phyloP scores from a whole-genome alignment of 2,797 vertebrate genomes.

The Artibeus jamaicensis region DNA sequence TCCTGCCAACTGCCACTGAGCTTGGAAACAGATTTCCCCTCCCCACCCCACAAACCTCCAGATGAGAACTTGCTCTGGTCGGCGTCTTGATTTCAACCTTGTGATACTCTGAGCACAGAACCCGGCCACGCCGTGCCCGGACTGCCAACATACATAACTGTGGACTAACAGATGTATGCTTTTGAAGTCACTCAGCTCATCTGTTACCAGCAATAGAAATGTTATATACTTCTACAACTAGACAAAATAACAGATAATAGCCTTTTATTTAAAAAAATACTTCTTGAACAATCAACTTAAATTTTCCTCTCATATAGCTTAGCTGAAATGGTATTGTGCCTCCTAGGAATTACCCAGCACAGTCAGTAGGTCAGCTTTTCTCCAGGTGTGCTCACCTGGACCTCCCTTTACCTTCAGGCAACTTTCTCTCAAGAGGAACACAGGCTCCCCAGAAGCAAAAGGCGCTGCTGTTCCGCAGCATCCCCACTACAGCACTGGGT shows the following conservation, averaged over 20 bases:
- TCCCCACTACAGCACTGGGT: background rate
- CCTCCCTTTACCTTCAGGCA: background rate
- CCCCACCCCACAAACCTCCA: background rate
- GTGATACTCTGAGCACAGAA: background rate
- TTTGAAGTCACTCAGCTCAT: background rate
- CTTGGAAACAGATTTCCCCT: background rate
- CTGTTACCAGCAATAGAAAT: background rate
- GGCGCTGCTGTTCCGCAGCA: background rate
- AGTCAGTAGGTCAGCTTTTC: background rate
- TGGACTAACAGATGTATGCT: background rate
- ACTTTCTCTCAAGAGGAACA: background rate
- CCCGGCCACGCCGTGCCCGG: accelerated
- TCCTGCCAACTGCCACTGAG: background rate
- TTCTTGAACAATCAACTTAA: background rate
- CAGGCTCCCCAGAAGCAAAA: background rate
- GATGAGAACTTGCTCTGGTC: background rate
- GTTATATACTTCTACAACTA: background rate
- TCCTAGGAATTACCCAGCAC: background rate
- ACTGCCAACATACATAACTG: background rate
- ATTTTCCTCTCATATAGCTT: background rate
- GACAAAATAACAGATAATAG: background rate
- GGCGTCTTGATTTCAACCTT: background rate
- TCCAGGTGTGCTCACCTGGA: background rate
- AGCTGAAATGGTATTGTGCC: background rate
- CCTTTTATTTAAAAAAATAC: background rate